Evolutionary conservation across 2,113 vertebrate genomes (phyloP).

Genomic region (Acanthisitta chloris): DNA sequence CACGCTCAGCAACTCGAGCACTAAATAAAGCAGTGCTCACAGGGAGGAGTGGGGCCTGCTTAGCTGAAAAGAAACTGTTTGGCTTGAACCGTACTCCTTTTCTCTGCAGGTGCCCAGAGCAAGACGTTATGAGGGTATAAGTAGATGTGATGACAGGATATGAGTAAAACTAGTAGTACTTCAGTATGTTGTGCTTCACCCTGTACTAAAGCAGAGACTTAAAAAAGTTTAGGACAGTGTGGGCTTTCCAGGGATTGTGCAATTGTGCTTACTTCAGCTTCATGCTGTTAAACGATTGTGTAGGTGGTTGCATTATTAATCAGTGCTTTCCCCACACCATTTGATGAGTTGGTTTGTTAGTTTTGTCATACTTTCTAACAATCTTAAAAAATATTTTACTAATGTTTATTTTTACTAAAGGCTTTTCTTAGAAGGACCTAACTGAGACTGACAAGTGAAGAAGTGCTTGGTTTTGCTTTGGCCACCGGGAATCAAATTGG

Average conservation of each 20-base stretch:
- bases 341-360: neutral
- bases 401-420: neutral
- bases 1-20: accelerated
- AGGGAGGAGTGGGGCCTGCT: neutral
- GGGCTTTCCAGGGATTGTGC: neutral
- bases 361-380: neutral
- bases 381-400: neutral
- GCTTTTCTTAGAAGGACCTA: neutral
- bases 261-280: neutral
- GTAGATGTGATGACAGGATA: neutral
- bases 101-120: neutral
- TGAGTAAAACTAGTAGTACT: neutral
- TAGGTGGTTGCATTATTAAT: neutral
- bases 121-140: neutral
- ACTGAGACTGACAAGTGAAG: neutral
- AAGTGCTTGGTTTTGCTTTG: neutral
- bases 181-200: neutral
- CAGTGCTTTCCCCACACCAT: neutral
- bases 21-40: neutral
- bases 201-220: neutral
- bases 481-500: neutral
- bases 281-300: neutral
- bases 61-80: neutral
- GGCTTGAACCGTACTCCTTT: neutral
- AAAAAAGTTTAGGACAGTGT: neutral